phyloP scores from a whole-genome alignment of 2,888 invertebrate species.

The Trisateles emortualis region DNA sequence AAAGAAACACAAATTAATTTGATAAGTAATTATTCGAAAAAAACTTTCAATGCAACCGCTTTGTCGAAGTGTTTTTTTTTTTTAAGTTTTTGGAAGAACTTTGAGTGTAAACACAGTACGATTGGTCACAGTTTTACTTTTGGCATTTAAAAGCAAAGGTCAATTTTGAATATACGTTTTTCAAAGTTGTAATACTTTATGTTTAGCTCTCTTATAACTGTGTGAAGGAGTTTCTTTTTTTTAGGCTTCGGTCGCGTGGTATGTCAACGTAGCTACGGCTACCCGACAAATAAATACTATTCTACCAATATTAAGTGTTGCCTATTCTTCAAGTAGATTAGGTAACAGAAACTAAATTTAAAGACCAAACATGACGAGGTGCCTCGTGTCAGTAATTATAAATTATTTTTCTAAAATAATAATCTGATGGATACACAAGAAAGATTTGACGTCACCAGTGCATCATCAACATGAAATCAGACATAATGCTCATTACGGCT shows the following conservation, averaged over 20 bases:
- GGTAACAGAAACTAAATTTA: no score
- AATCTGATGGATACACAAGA: neutral
- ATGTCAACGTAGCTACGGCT: no score
- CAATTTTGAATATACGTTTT: slow-evolving; percentile 2
- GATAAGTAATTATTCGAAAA: neutral
- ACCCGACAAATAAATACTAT: no score
- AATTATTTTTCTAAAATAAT: no score
- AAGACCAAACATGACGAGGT: no score
- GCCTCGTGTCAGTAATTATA: no score
- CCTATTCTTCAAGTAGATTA: no score
- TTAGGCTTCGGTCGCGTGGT: no score
- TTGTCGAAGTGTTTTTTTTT: neutral
- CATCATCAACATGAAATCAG: slow-evolving; percentile 8
- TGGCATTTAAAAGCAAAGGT: slow-evolving; percentile 9
- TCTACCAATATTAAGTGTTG: no score
- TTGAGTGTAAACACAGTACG: slow-evolving; percentile 14
- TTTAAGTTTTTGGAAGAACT: slow-evolving; percentile 6
- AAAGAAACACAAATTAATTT: neutral
- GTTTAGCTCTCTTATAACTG: neutral
- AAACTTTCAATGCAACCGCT: neutral
- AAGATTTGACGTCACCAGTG: slow-evolving; percentile 1
- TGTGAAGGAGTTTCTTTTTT: neutral
- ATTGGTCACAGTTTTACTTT: slow-evolving; percentile 15
- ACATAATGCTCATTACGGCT: slow-evolving; percentile 11
- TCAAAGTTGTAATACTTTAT: slow-evolving; percentile 4